Evolutionary conservation across 1,140 invertebrate species (phyloP).

Genomic region (Brachionus manjavacas): DNA sequence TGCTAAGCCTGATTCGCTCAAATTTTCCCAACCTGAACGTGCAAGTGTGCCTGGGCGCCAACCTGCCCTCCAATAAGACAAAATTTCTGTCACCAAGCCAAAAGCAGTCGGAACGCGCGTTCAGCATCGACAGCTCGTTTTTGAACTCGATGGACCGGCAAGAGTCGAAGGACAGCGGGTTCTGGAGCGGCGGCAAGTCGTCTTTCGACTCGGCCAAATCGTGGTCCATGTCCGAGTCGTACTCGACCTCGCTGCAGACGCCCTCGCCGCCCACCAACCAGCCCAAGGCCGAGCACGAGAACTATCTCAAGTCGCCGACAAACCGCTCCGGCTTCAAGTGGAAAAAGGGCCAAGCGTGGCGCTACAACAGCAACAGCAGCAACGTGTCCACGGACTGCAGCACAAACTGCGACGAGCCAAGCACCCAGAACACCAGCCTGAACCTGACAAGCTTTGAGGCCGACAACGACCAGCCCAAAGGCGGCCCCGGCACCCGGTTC

Average conservation of each 20-base stretch:
- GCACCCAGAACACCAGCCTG: background rate
- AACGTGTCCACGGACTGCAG: slow-evolving; percentile 17
- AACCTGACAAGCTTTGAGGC: background rate
- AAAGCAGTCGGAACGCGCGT: slow-evolving; percentile 2
- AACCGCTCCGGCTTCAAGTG: background rate
- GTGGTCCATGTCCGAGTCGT: background rate
- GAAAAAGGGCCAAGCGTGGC: slow-evolving; percentile 35
- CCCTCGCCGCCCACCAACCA: background rate
- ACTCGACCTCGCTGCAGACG: background rate
- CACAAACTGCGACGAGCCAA: background rate
- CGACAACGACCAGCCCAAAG: background rate
- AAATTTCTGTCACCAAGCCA: background rate
- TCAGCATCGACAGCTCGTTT: background rate
- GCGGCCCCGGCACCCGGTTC: background rate
- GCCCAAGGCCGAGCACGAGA: background rate
- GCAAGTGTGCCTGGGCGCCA: background rate
- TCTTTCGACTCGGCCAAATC: slow-evolving; percentile 14
- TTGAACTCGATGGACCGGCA: slow-evolving; percentile 2
- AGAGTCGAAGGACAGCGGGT: slow-evolving; percentile 39
- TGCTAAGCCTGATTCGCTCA: background rate
- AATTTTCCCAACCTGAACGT: slow-evolving; percentile 20
- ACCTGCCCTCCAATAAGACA: background rate
- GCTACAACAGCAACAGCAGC: slow-evolving; percentile 28
- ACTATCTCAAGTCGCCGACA: background rate
- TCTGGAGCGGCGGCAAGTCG: slow-evolving; percentile 6